phyloP scores from a whole-genome alignment of 1,140 invertebrate genomes.

The Hirudo medicinalis region DNA sequence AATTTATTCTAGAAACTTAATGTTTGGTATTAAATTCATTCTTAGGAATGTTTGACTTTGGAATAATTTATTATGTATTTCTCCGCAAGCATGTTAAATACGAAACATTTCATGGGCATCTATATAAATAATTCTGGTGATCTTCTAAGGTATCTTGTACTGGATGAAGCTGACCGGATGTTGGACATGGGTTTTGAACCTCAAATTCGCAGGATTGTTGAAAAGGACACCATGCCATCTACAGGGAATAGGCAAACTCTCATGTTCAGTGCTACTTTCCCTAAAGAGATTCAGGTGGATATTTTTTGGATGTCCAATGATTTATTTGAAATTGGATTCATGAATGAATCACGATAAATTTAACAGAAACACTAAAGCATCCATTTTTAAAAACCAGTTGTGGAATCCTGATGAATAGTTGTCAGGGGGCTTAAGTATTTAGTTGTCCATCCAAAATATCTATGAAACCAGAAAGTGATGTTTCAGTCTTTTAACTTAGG shows the following conservation, averaged over 20 bases:
- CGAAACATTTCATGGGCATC: too few relatives aligned
- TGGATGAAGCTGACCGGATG: conserved; percentile 94
- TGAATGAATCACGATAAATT: too few relatives aligned
- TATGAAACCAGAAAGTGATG: too few relatives aligned
- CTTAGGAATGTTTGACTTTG: background rate
- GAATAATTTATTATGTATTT: background rate
- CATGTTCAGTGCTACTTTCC: conserved; percentile 88
- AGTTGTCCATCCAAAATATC: too few relatives aligned
- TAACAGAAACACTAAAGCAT: too few relatives aligned
- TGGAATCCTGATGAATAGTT: too few relatives aligned
- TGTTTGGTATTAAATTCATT: background rate
- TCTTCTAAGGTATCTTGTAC: conserved; percentile 42
- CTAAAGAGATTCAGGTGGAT: conserved; percentile 59
- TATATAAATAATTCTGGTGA: background rate
- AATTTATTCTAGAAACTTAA: background rate
- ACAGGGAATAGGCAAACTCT: conserved; percentile 58
- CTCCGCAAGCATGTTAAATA: too few relatives aligned
- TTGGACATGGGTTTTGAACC: conserved; percentile 69
- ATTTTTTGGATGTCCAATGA: background rate
- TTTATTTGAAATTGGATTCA: too few relatives aligned
- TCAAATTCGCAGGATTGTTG: conserved; percentile 60
- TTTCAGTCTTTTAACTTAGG: too few relatives aligned
- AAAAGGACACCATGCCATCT: conserved; percentile 57
- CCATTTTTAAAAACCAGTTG: too few relatives aligned
- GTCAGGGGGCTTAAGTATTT: too few relatives aligned